Conservation (phyloP, 2,797 vertebrate species). For the Catharus ustulatus region DNA sequence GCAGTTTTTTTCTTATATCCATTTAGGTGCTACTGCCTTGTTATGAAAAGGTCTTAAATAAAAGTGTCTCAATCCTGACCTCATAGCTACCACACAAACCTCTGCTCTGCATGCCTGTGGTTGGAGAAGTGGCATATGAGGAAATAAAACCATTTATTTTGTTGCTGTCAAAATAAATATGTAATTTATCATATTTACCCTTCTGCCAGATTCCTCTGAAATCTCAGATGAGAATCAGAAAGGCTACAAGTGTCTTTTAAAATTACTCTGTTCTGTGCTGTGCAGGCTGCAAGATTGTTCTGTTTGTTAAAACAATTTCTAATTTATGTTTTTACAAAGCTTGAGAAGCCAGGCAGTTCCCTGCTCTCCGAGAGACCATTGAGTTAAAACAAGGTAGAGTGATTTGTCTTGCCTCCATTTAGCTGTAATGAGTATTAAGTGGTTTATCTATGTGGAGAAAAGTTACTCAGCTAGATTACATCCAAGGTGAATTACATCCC, state of each 20-base stretch:
- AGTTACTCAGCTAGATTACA: constrained; percentile 49
- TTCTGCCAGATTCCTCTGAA: constrained; percentile 1
- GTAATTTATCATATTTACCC: constrained; percentile 17
- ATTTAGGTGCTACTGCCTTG: neutral
- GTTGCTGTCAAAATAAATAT: constrained; percentile 7
- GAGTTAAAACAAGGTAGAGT: constrained; percentile 43
- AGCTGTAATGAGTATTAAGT: constrained; percentile 64
- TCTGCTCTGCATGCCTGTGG: neutral
- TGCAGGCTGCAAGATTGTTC: neutral
- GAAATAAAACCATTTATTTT: neutral
- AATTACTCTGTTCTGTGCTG: neutral
- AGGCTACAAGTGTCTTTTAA: neutral
- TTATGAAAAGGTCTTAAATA: neutral
- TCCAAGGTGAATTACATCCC: constrained; percentile 35
- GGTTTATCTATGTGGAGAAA: constrained; percentile 54
- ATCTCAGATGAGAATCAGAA: constrained; percentile 7
- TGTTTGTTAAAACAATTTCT: constrained; percentile 32
- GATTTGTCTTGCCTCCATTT: constrained; percentile 56
- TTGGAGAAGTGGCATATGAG: neutral
- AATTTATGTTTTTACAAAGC: constrained; percentile 39
- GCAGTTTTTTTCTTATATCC: neutral
- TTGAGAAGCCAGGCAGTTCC: constrained; percentile 6
- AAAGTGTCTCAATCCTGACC: neutral
- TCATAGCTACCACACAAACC: neutral
- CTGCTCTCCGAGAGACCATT: neutral